Evolutionary conservation across 2,888 invertebrate species (phyloP), one percentile per base, ranked within the genome.

Genomic region (Chaetoderma sp.): DNA sequence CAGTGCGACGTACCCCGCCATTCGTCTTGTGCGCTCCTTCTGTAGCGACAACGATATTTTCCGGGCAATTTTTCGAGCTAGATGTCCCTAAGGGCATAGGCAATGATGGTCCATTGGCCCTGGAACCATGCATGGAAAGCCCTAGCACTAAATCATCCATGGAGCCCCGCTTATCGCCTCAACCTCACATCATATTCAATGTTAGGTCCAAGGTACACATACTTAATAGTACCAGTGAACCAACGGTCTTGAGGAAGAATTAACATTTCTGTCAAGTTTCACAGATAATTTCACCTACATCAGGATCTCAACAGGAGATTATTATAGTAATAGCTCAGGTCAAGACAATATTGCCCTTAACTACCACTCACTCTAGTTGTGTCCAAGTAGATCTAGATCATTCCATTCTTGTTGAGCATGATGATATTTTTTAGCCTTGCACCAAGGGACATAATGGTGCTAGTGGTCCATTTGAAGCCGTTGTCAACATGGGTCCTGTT

Each of bases 401-500:
- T 1, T 4, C 21, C 4, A 5, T 67, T 0, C 33, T 71, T 1
- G 8, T 45, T 2, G 27, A 66, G 45, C 67, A 63, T 45, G 72
- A 70, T 32, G 28, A 63, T 25, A 65, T 72, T 2, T 76, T 76
- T 60, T 56, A 69, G 33, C 62, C 67, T 2, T 30, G 55, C 10
- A 54, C 61, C 33, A 57, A 36, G 23, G 71, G 71, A 2, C 75
- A 74, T 32, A 75, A 73, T 58, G 70, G 71, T 4, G 59, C 68
- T 4, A 30, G 57, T 5, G 73, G 71, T 8, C 67, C 66, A 10
- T 74, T 74, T 57, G 6, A 77, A 57, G 72, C 73, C 16, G 44
- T 28, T 10, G 65, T 76, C 4, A 75, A 75, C 49, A 75, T 75
- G 76, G 73, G 74, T 33, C 74, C 74, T 45, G 65, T 69, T 13